Percentiles rank a stretch among this genome's conserved stretches.
Evolutionary conservation across 1,140 invertebrate genomes (phyloP).

Genomic region (Drosophila yakuba): DNA sequence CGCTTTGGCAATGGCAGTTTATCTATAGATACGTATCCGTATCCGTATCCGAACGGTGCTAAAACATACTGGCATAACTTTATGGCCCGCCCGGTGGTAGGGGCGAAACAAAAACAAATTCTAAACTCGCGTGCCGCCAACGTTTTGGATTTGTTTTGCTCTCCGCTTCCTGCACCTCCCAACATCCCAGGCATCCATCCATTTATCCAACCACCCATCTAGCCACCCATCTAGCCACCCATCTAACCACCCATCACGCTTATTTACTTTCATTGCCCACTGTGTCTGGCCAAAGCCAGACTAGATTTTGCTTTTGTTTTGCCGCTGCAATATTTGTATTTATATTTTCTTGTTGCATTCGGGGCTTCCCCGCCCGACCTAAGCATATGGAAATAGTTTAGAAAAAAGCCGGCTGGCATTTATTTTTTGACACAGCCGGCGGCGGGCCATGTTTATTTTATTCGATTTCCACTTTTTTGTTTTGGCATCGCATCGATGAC

Average conservation of each 20-base stretch:
- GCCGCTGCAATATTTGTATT: slow-evolving; percentile 57
- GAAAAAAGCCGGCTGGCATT: slow-evolving; percentile 60
- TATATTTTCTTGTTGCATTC: slow-evolving; percentile 58
- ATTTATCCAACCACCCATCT: neutral
- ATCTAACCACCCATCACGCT: slow-evolving; percentile 32
- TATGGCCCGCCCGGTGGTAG: slow-evolving; percentile 24
- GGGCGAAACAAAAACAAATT: slow-evolving; percentile 61
- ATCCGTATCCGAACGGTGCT: slow-evolving; percentile 23
- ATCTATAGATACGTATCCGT: slow-evolving; percentile 46
- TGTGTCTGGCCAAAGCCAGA: slow-evolving; percentile 47
- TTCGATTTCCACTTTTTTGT: slow-evolving; percentile 45
- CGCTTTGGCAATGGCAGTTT: slow-evolving; percentile 4
- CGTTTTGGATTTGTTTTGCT: slow-evolving; percentile 56
- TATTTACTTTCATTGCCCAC: slow-evolving; percentile 68
- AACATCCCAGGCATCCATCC: neutral
- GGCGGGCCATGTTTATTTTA: slow-evolving; percentile 43
- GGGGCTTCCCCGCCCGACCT: slow-evolving; percentile 11
- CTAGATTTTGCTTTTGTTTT: slow-evolving; percentile 40
- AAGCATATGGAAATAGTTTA: slow-evolving; percentile 72
- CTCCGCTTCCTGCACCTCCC: slow-evolving; percentile 5
- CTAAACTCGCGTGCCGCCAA: slow-evolving; percentile 72
- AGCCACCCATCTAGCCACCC: slow-evolving; percentile 3
- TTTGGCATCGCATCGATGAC: slow-evolving; percentile 31
- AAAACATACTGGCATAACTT: slow-evolving; percentile 52
- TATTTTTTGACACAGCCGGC: slow-evolving; percentile 51